Conservation (phyloP, 2,888 invertebrate genomes). For the Ochropleura leucogaster region DNA sequence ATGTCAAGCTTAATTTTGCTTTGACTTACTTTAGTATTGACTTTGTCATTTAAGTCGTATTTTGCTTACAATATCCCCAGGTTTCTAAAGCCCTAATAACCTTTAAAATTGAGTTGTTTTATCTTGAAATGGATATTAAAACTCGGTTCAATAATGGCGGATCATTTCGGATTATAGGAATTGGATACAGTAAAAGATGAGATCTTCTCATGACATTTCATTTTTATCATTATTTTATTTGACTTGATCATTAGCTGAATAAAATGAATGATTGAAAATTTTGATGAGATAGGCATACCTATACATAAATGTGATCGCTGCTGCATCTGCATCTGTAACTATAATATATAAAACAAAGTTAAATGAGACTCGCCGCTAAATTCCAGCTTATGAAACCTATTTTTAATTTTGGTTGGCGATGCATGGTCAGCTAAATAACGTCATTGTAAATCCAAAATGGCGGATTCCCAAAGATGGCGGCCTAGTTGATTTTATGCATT, state of each 20-base stretch:
- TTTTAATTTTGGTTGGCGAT: no score
- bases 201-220: no score
- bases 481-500: no score
- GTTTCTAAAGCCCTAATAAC: slow-evolving; percentile 17
- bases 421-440: no score
- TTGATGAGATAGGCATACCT: neutral
- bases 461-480: no score
- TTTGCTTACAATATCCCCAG: slow-evolving; percentile 16
- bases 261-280: neutral
- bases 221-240: no score
- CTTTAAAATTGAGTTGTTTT: slow-evolving; percentile 38
- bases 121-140: slow-evolving; percentile 11
- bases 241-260: no score
- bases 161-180: slow-evolving; percentile 11
- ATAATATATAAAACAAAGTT: no score
- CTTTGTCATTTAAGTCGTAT: slow-evolving; percentile 23
- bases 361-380: no score
- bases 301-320: neutral
- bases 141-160: neutral
- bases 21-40: slow-evolving; percentile 20
- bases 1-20: slow-evolving; percentile 29
- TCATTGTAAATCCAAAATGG: no score
- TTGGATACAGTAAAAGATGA: neutral
- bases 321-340: no score
- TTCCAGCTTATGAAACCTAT: no score